Percentiles rank a stretch among this genome's conserved stretches.
Evolutionary conservation across 2,797 vertebrate genomes (phyloP).

Genomic region (Bradypodion pumilum): DNA sequence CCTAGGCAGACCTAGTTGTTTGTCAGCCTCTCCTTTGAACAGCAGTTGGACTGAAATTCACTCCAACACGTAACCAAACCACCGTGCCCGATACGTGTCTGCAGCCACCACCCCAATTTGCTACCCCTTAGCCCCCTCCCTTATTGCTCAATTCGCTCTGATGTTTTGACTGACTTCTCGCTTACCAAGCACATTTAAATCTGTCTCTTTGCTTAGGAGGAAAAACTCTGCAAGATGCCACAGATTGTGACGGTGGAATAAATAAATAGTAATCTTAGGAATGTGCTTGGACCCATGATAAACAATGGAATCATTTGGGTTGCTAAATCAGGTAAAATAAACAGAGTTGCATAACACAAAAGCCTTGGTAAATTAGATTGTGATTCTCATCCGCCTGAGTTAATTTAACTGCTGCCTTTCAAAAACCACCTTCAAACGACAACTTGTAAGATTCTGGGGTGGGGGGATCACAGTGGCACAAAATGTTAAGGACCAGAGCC

Average conservation of each 20-base stretch:
- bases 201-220: background rate
- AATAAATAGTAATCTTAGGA: no score
- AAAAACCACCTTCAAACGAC: background rate
- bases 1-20: no score
- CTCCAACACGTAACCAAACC: no score
- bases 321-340: background rate
- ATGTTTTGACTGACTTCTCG: background rate
- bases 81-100: no score
- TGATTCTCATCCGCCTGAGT: background rate
- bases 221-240: background rate
- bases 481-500: background rate
- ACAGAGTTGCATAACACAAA: background rate
- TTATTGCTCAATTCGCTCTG: background rate
- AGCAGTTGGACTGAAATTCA: background rate
- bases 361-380: background rate
- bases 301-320: background rate
- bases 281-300: background rate
- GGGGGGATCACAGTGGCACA: background rate
- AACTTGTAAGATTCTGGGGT: background rate
- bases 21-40: background rate
- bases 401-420: background rate
- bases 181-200: background rate
- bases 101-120: no score
- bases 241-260: background rate
- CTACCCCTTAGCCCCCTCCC: no score